A percentile compares a stretch with the other conserved stretches of the same genome.
Conservation (phyloP, 2,888 invertebrate species). For the Smittia aterrima region DNA sequence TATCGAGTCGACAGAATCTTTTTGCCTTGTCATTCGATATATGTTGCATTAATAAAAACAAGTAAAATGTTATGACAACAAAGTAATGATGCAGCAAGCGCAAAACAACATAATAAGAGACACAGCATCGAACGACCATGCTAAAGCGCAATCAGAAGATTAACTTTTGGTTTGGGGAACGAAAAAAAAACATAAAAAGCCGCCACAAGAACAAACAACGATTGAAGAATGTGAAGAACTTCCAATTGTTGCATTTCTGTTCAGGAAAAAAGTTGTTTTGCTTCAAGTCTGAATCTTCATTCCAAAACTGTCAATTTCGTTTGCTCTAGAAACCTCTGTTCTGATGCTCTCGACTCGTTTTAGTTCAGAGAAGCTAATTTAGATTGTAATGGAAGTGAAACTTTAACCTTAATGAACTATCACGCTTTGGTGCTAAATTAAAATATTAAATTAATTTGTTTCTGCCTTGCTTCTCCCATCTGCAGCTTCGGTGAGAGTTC, state of each 20-base stretch:
- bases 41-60: not conserved
- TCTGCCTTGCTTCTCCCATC: not conserved
- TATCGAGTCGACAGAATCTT: not conserved
- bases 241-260: not conserved
- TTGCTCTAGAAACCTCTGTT: not conserved
- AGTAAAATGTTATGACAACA: conserved; percentile 29
- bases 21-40: conserved; percentile 7
- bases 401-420: conserved; percentile 37
- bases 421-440: conserved; percentile 34
- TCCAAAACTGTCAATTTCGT: conserved; percentile 13
- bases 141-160: conserved; percentile 10
- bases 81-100: conserved; percentile 17
- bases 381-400: conserved; percentile 9
- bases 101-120: conserved; percentile 23
- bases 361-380: not conserved
- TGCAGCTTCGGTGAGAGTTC: conserved; percentile 11
- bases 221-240: not conserved
- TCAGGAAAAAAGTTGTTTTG: not conserved
- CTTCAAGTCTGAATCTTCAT: not conserved
- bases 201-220: not conserved
- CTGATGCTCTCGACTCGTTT: not conserved
- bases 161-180: not conserved
- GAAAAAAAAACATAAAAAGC: not conserved
- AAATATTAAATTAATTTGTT: conserved; percentile 39
- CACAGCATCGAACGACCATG: not conserved